Percentiles rank a stretch among this genome's conserved stretches.
These are phyloP conservation scores for Notiomystis cincta DNA, from an alignment of 2,113 vertebrate species.

Conservation along the genomic window DNA sequence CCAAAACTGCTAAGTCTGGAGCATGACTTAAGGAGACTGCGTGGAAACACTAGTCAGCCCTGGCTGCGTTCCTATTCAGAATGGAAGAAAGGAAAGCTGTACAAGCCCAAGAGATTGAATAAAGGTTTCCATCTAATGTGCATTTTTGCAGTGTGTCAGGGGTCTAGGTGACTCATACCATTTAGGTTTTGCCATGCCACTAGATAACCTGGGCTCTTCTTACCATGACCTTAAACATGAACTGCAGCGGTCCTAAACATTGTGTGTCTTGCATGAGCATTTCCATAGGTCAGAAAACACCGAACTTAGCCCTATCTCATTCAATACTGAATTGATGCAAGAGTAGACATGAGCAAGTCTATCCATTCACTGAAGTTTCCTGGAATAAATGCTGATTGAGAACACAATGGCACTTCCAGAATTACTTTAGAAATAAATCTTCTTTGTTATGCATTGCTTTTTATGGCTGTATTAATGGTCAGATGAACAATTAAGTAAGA, in stretches of 20 bases:
- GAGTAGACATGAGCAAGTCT: not conserved
- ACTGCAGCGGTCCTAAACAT: not conserved
- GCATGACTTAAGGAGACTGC: not conserved
- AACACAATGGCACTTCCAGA: not conserved
- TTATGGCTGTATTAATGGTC: not conserved
- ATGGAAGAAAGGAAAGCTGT: conserved; percentile 7
- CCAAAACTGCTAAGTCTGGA: conserved; percentile 3
- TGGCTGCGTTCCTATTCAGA: not conserved
- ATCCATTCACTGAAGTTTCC: not conserved
- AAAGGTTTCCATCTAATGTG: not conserved
- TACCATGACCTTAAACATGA: not conserved
- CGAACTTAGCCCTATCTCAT: not conserved
- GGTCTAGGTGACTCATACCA: not conserved
- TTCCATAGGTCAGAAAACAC: not conserved
- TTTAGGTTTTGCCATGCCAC: not conserved
- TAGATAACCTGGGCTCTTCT: not conserved
- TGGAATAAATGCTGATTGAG: not conserved
- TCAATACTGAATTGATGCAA: not conserved
- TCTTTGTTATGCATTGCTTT: not conserved
- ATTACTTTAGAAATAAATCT: not conserved
- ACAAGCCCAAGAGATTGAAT: not conserved
- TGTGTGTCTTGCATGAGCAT: not conserved
- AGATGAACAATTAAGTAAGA: not conserved
- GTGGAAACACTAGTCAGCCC: not conserved
- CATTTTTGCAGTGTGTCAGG: not conserved